A percentile compares a stretch with the other conserved stretches of the same genome.
These are phyloP conservation scores for Lucilia cuprina DNA, from an alignment of 1,140 invertebrate species.

Conservation along the genomic window DNA sequence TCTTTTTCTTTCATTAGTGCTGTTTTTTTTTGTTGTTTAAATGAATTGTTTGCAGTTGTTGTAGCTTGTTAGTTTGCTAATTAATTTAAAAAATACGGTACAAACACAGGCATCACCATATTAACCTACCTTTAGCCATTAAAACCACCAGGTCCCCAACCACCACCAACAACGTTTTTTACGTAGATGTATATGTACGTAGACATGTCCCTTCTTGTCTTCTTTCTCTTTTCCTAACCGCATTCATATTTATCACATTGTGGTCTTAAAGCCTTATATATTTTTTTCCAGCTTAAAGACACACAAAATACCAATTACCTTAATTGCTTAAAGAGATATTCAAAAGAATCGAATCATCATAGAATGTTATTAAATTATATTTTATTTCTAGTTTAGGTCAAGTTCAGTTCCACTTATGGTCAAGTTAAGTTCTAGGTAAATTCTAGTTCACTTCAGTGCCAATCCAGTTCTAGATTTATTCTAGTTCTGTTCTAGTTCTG, in stretches of 20 bases:
- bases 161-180: background rate
- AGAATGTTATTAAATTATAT: too few species aligned
- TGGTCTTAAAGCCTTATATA: background rate
- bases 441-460: too few species aligned
- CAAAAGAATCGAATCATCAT: background rate
- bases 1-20: background rate
- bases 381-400: too few species aligned
- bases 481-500: too few species aligned
- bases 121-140: too few species aligned
- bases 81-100: slow-evolving; percentile 17
- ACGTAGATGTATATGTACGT: background rate
- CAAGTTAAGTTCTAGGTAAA: too few species aligned
- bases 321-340: background rate
- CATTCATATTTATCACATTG: background rate
- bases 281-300: background rate
- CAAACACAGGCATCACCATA: too few species aligned
- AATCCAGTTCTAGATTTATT: too few species aligned
- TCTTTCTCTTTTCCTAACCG: background rate
- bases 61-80: slow-evolving; percentile 31
- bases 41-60: slow-evolving; percentile 22
- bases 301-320: background rate
- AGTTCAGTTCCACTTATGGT: too few species aligned
- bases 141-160: background rate
- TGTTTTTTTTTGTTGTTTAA: background rate
- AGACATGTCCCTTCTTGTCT: background rate